Evolutionary conservation across 2,888 invertebrate genomes (phyloP).

Genomic region (Gryllus longicercus): DNA sequence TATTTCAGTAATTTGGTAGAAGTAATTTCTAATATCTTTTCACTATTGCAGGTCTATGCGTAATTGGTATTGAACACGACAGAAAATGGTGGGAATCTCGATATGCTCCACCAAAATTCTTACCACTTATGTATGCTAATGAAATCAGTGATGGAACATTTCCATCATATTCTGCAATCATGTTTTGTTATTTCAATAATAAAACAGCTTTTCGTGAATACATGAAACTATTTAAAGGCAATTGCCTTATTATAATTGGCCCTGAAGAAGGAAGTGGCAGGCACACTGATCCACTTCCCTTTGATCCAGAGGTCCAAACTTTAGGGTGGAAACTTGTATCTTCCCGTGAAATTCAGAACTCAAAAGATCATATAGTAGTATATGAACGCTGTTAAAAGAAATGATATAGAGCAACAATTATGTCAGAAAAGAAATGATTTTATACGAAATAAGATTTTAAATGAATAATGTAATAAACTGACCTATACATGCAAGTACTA

Average conservation of each 20-base stretch:
- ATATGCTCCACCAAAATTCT: constrained; percentile 69
- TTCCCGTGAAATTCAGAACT: constrained; percentile 58
- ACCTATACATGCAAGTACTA: no score
- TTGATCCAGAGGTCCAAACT: constrained; percentile 53
- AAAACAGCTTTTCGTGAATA: constrained; percentile 65
- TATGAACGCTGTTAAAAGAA: constrained; percentile 47
- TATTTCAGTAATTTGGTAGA: not conserved
- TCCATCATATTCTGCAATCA: constrained; percentile 50
- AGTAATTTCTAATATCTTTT: not conserved
- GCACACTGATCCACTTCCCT: constrained; percentile 69
- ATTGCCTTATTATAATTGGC: constrained; percentile 69
- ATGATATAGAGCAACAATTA: no score
- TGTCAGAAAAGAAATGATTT: no score
- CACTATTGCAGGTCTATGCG: constrained; percentile 53
- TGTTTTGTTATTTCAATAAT: constrained; percentile 82
- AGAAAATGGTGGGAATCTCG: constrained; percentile 66
- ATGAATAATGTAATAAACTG: no score
- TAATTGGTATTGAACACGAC: constrained; percentile 73
- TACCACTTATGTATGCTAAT: constrained; percentile 58
- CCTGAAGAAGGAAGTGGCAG: constrained; percentile 61
- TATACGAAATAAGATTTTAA: no score
- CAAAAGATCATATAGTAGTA: constrained; percentile 63
- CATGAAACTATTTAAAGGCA: constrained; percentile 60
- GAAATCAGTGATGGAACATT: constrained; percentile 44
- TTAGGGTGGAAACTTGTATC: constrained; percentile 56